phyloP scores from a whole-genome alignment of 2,888 invertebrate species.

The Aporophyla nigra region DNA sequence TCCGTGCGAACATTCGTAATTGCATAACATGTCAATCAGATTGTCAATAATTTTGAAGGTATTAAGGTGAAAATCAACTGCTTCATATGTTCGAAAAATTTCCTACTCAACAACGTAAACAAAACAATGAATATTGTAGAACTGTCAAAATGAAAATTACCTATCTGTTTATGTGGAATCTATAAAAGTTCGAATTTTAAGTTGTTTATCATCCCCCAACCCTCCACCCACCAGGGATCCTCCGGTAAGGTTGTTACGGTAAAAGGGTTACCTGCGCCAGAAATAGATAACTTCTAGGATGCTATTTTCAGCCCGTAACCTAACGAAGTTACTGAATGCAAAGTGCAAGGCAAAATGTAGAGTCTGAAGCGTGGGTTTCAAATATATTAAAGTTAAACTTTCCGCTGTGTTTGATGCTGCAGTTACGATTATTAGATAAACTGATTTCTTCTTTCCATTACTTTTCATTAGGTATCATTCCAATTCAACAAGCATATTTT shows the following conservation, averaged over 20 bases:
- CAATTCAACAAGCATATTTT: too few species aligned
- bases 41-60: too few species aligned
- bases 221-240: neutral
- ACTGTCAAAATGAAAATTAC: too few species aligned
- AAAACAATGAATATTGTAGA: too few species aligned
- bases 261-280: conserved; percentile 14
- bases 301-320: conserved; percentile 18
- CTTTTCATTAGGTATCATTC: neutral
- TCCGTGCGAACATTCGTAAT: too few species aligned
- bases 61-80: too few species aligned
- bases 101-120: too few species aligned
- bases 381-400: conserved; percentile 7
- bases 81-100: too few species aligned
- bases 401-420: neutral
- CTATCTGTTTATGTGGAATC: neutral
- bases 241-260: conserved; percentile 10
- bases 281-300: conserved; percentile 21
- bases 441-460: neutral
- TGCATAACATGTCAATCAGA: too few species aligned
- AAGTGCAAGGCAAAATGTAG: conserved; percentile 23
- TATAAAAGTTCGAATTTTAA: neutral
- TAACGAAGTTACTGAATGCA: conserved; percentile 24
- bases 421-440: neutral
- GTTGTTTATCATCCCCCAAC: neutral
- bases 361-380: neutral